A percentile compares a stretch with the other conserved stretches of the same genome.
Conservation (phyloP, 2,888 invertebrate genomes). For the Zhuqinia jingwanae region DNA sequence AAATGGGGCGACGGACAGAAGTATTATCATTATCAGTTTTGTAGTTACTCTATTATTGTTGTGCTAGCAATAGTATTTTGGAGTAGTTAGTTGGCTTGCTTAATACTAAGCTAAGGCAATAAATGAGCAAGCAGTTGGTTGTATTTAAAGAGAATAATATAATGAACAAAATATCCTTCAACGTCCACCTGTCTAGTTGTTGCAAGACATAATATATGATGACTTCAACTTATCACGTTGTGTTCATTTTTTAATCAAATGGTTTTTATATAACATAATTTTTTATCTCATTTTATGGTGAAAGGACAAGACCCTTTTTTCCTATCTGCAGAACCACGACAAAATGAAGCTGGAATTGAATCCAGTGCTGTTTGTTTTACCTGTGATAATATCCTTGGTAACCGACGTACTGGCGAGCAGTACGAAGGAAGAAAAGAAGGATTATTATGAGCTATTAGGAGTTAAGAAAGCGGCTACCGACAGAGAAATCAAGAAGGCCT, state of each 20-base stretch:
- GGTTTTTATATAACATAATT: not conserved
- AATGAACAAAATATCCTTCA: not conserved
- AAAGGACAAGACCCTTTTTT: not conserved
- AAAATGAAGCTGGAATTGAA: conserved; percentile 41
- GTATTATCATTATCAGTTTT: too few relatives aligned
- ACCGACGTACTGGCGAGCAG: conserved; percentile 7
- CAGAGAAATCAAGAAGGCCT: conserved; percentile 83
- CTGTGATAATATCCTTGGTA: conserved; percentile 32
- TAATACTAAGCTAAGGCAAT: too few relatives aligned
- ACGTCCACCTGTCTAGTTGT: too few relatives aligned
- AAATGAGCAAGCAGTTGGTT: too few relatives aligned
- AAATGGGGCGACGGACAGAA: too few relatives aligned
- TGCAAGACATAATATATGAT: too few relatives aligned
- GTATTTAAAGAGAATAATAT: too few relatives aligned
- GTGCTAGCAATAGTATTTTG: too few relatives aligned
- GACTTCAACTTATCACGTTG: too few relatives aligned
- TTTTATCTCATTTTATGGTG: not conserved
- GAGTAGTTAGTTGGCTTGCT: too few relatives aligned
- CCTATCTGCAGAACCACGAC: not conserved
- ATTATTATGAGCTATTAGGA: conserved; percentile 82
- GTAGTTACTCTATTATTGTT: too few relatives aligned
- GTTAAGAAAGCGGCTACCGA: conserved; percentile 81
- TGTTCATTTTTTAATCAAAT: too few relatives aligned
- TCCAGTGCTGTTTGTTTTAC: not conserved
- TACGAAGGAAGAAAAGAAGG: conserved; percentile 80